Conservation (phyloP, 2,797 vertebrate species). For the Xiphophorus birchmanni region DNA sequence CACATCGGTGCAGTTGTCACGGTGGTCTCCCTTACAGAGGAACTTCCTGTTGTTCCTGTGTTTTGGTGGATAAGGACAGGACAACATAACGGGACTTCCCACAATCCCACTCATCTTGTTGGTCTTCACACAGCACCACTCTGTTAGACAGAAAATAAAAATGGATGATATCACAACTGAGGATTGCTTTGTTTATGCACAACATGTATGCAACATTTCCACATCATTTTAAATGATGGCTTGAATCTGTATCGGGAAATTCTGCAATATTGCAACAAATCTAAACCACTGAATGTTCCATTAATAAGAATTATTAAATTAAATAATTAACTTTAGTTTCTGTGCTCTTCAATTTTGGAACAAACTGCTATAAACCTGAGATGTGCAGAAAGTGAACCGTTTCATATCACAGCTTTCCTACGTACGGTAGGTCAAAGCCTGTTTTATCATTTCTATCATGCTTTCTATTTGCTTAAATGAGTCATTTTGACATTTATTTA, state of each 20-base stretch:
- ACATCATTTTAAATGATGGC: too few species aligned
- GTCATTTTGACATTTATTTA: neutral
- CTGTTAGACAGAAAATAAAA: conserved; percentile 22
- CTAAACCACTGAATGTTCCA: too few species aligned
- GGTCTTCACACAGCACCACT: conserved; percentile 45
- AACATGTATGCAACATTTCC: neutral
- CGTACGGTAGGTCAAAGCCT: too few species aligned
- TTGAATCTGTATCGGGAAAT: too few species aligned
- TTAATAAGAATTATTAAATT: too few species aligned
- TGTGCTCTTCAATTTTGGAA: too few species aligned
- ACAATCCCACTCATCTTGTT: neutral
- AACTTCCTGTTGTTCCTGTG: conserved; percentile 41
- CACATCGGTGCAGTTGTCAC: conserved; percentile 13
- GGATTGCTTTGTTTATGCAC: neutral
- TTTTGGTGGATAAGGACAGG: conserved; percentile 40
- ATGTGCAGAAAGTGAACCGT: too few species aligned
- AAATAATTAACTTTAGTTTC: too few species aligned
- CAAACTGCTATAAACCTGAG: too few species aligned
- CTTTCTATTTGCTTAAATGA: neutral
- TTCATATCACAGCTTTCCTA: too few species aligned
- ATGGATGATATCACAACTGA: neutral
- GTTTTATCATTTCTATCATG: too few species aligned
- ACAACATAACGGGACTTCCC: conserved; percentile 7
- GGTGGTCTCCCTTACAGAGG: conserved; percentile 47
- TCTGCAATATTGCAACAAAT: too few species aligned